These are phyloP conservation scores for Gryon sp. DNA, from an alignment of 1,140 invertebrate species.

Conservation along the genomic window DNA sequence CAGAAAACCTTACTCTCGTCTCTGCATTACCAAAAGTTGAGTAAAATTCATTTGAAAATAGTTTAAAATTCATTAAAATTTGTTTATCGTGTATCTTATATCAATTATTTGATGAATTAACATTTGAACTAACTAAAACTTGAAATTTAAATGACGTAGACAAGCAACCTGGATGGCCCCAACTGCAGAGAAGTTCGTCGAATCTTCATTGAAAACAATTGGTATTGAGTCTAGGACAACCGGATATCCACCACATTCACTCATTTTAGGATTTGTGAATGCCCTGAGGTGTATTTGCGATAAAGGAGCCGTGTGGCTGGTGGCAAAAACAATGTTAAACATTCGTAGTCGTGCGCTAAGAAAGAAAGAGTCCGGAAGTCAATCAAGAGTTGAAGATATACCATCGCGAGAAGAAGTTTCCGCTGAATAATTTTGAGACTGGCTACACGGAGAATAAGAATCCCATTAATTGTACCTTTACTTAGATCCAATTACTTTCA, in stretches of 20 bases:
- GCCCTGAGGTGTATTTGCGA: conserved; percentile 79
- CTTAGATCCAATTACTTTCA: no score
- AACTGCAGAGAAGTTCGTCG: conserved; percentile 87
- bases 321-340: conserved; percentile 82
- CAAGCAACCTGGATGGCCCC: conserved; percentile 90
- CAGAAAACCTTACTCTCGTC: no score
- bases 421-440: conserved; percentile 35
- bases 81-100: conserved; percentile 7
- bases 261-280: conserved; percentile 82
- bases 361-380: conserved; percentile 27
- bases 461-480: conserved; percentile 20
- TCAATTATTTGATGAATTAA: conserved; percentile 7
- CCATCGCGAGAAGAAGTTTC: conserved; percentile 46
- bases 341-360: conserved; percentile 79
- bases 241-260: conserved; percentile 88
- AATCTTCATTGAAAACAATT: conserved; percentile 86
- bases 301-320: conserved; percentile 80
- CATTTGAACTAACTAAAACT: conserved; percentile 27
- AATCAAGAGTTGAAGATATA: conserved; percentile 37
- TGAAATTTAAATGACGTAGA: conserved; percentile 68
- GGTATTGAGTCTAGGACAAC: conserved; percentile 87
- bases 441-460: no score
- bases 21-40: no score
- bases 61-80: conserved; percentile 3
- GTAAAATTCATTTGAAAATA: no score